Evolutionary conservation across 1,140 invertebrate species (phyloP).

Genomic region (Drosophila ambigua): DNA sequence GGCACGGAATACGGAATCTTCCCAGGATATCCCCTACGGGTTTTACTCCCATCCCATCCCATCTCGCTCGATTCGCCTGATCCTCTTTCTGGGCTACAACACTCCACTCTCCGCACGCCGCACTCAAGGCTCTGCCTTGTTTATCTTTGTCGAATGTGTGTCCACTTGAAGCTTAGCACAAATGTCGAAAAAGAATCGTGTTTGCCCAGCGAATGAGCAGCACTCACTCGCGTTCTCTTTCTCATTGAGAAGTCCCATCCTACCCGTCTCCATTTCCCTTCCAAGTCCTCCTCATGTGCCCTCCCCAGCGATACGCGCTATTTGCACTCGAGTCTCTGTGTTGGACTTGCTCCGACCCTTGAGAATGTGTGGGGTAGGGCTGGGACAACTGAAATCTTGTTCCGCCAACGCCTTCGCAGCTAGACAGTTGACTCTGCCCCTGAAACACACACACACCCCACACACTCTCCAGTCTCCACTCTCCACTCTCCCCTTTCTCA

Average conservation of each 20-base stretch:
- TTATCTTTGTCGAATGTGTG: slow-evolving; percentile 19
- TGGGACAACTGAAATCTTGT: slow-evolving; percentile 14
- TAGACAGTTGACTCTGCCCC: slow-evolving; percentile 7
- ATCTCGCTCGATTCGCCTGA: neutral
- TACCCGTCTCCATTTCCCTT: neutral
- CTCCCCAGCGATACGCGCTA: slow-evolving; percentile 1
- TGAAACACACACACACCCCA: too few species aligned
- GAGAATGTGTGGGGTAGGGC: neutral
- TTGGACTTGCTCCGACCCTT: neutral
- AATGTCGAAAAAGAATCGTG: slow-evolving; percentile 28
- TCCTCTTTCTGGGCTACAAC: neutral
- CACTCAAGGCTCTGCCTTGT: slow-evolving; percentile 5
- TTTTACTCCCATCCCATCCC: neutral
- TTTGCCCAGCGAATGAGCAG: slow-evolving; percentile 27
- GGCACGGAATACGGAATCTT: neutral
- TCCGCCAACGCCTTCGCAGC: neutral
- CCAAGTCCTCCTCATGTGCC: neutral
- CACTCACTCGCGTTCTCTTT: neutral
- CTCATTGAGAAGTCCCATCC: slow-evolving; percentile 20
- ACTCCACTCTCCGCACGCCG: neutral
- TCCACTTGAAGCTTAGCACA: slow-evolving; percentile 28
- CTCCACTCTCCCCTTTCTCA: neutral
- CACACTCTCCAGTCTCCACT: neutral
- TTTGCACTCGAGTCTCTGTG: slow-evolving; percentile 11
- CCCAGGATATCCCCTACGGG: slow-evolving; percentile 6